Base-by-base conservation (phyloP, 2,797 vertebrate genomes). In the Echiichthys vipera region DNA sequence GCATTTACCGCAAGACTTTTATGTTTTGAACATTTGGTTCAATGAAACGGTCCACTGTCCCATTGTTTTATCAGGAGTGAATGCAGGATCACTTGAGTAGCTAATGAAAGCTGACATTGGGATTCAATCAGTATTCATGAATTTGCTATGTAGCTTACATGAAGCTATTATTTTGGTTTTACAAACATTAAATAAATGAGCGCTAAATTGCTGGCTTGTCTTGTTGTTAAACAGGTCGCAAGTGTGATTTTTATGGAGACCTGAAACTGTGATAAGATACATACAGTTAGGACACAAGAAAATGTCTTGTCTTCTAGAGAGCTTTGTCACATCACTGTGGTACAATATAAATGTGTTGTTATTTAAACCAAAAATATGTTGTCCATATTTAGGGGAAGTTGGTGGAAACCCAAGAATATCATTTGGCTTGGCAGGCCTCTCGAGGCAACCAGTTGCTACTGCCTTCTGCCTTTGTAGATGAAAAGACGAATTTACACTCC, bases 401-500 rank as follows among this genome's bases (percentile, higher is more conserved):
- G 92, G 90, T 93, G 81, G 46, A 78, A 88, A 86, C 93, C 89
- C 93, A 95, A 94, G 91, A 91, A 92, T 87, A 90, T 87, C 84
- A 77, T 94, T 95, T 94, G 90, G 85, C 90, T 95, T 96, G 94
- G 94, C 94, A 91, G 85, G 77, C 80, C 84, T 84, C 74, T 77
- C 55, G 34, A 82, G 65, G 65, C 88, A 84, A 88, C 84, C 90
- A 92, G 90, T 94, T 94, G 94, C 95, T 95, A 94, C 95, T 93
- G 92, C 89, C 87, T 90, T 91, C 93, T 92, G 89, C 86, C 77
- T 92, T 93, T 91, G 86, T 94, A 91, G 94, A 92, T 92, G 85
- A 94, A 94, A 94, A 96, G 95, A 91, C 88, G 93, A 93, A 94
- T 95, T 92, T 94, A 90, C 90, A 85, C 93, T 81, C 90, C 88